Evolutionary conservation across 1,140 invertebrate species (phyloP).

Genomic region (Lysiphlebus fabarum): DNA sequence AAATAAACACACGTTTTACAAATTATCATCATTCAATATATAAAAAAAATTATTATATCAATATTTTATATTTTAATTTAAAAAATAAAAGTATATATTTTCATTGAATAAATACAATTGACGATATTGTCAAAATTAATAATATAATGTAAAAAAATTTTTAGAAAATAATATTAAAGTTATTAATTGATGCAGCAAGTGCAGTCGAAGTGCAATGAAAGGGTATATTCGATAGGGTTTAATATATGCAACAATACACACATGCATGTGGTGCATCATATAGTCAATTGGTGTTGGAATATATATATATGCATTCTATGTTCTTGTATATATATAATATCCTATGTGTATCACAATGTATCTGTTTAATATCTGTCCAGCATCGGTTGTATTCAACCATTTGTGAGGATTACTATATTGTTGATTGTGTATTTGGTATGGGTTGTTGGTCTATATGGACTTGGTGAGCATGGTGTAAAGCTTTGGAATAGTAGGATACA

Average conservation of each 20-base stretch:
- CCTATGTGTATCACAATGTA: background rate
- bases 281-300: background rate
- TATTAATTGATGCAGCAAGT: constrained; percentile 3
- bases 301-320: background rate
- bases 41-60: too few relatives aligned
- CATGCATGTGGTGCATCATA: constrained; percentile 38
- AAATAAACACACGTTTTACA: too few relatives aligned
- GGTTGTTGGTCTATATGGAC: constrained; percentile 18
- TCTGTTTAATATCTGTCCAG: constrained; percentile 15
- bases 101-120: constrained; percentile 4
- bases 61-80: too few relatives aligned
- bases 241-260: constrained; percentile 23
- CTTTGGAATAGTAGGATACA: constrained; percentile 37
- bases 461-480: constrained; percentile 36
- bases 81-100: constrained; percentile 3
- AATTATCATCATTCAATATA: too few relatives aligned
- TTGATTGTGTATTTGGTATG: constrained; percentile 14
- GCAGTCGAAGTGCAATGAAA: constrained; percentile 12
- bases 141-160: background rate
- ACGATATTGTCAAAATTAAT: background rate
- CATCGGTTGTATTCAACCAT: constrained; percentile 21
- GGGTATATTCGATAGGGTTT: background rate
- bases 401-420: constrained; percentile 16
- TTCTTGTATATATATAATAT: too few relatives aligned
- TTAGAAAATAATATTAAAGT: background rate